Conservation (phyloP, 2,113 vertebrate species). For the Eira barbara region DNA sequence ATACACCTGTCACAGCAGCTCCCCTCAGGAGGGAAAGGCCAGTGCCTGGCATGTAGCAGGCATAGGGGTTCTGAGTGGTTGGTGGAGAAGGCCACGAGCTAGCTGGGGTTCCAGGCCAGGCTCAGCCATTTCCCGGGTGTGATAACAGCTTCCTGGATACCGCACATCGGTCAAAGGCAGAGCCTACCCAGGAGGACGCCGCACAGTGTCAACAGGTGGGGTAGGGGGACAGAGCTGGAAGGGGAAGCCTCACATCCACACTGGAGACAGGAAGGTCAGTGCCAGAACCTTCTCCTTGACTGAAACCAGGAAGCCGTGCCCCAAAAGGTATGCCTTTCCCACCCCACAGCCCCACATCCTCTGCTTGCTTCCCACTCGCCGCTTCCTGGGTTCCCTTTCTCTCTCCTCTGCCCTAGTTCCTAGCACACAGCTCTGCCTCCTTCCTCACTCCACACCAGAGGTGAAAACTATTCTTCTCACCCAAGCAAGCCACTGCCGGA, state of each 20-base stretch:
- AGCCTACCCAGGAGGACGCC: neutral
- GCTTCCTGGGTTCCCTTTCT: neutral
- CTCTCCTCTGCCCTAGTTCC: neutral
- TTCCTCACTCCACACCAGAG: conserved; percentile 13
- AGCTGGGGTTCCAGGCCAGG: neutral
- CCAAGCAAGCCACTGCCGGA: neutral
- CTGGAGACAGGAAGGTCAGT: neutral
- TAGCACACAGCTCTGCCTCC: neutral
- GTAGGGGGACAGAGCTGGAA: neutral
- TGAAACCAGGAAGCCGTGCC: neutral
- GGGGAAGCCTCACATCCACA: neutral
- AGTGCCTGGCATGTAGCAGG: neutral
- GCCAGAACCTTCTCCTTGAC: neutral
- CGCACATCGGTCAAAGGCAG: neutral
- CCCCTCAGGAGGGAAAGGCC: neutral
- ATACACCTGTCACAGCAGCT: accelerated
- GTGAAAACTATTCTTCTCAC: conserved; percentile 61
- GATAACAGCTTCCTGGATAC: neutral
- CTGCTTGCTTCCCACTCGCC: neutral
- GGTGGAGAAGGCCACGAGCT: neutral
- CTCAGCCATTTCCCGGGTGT: neutral
- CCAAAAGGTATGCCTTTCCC: neutral
- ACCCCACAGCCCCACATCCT: neutral
- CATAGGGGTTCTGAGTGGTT: too few relatives aligned
- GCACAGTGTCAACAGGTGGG: neutral